Evolutionary conservation across 2,888 invertebrate genomes (phyloP), one percentile per base, ranked within the genome.

Genomic region (Pseudococcus jackbeardsleyi): DNA sequence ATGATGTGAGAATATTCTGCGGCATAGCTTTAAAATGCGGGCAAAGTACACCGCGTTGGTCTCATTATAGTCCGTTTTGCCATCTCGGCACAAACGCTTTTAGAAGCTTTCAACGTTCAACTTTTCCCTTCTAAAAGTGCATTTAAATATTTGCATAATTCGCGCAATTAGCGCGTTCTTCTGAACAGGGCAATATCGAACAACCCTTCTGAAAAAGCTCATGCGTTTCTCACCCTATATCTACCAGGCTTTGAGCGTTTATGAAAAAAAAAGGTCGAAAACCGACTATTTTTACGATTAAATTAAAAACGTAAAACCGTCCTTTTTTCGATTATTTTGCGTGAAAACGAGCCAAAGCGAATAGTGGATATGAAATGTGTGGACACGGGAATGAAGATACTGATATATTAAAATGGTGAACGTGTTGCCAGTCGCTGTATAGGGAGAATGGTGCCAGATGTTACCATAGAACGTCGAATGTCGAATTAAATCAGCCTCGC

Each of bases 131-230:
- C 39, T 72, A 17, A 22, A 72, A 72, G 17, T 72, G 72, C 72
- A 72, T 72, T 72, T 72, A 26, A 72, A 72, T 72, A 72, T 72
- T 72, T 72, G 72, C 72, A 72, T 72, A 72, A 72, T 72, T 72
- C 72, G 26, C 26, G 72, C 72, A 72, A 72, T 72, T 72, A 72
- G 33, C 39, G 39, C 26, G 72, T 15, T 72, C 64, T 72, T 33
- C 33, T 33, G 12, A 39, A 72, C 22, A 19, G 26, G 17, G 26
- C 72, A 72, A 72, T 33, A 39, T 72, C 72, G 72, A 72, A 39
- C 72, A 72, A 72, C 72, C 72, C 72, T 72, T 72, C 72, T 26
- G 15, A 72, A 72, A 72, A 72, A 72, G 72, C 72, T 72, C 72
- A 72, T 72, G 72, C 72, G 72, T 72, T 72, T 39, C 39, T 72